A percentile compares a stretch with the other conserved stretches of the same genome.
These are phyloP conservation scores for Anabas testudineus DNA, from an alignment of 2,797 vertebrate species.

Conservation along the genomic window DNA sequence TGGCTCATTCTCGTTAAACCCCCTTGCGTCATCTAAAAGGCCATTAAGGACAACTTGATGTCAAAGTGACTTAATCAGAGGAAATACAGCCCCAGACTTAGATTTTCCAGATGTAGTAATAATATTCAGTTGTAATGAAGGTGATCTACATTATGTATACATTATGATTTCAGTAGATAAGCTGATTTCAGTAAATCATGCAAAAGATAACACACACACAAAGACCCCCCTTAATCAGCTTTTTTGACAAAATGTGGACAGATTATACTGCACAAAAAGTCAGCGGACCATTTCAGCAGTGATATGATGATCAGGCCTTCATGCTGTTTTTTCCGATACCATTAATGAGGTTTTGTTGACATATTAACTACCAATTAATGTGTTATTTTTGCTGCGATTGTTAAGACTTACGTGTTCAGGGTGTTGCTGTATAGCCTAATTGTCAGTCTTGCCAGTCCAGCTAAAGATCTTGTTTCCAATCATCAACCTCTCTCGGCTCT, in stretches of 20 bases:
- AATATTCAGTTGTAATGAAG: neutral
- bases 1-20: constrained; percentile 56
- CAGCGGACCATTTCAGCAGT: neutral
- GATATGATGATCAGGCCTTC: neutral
- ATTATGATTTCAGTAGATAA: neutral
- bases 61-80: constrained; percentile 55
- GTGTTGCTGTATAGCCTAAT: neutral
- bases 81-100: constrained; percentile 3
- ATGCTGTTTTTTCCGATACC: neutral
- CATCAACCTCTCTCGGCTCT: neutral
- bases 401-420: neutral
- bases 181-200: neutral
- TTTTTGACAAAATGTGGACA: neutral
- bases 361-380: neutral
- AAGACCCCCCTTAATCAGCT: neutral
- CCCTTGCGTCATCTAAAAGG: constrained; percentile 52
- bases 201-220: neutral
- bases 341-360: neutral
- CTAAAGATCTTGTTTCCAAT: neutral
- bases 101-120: neutral
- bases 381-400: neutral
- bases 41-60: constrained; percentile 43
- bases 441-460: neutral
- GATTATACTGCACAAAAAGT: neutral
- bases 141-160: neutral